Base-by-base conservation (phyloP, 1,140 invertebrate genomes). In the Teleogryllus occipitalis region DNA sequence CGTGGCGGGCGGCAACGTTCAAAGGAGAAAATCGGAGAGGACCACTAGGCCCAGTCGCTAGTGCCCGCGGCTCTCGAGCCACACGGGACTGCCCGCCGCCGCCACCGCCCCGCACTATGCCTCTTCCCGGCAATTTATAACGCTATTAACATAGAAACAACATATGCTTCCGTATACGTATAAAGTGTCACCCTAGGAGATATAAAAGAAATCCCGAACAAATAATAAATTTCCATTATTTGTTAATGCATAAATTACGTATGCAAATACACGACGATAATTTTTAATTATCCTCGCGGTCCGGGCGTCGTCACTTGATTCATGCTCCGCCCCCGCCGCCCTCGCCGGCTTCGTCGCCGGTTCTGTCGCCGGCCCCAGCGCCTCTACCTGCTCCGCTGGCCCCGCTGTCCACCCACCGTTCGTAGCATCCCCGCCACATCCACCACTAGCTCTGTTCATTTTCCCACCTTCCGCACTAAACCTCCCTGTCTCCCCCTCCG, bases 201-300 rank as follows among this genome's bases (percentile, higher is more conserved):
- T 65, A 3, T 65, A 7, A 65, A 65, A 65, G 54, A 65, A 65
- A 65, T 65, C 18, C 54, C 54, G 54, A 65, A 65, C 54, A 65
- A 65, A 65, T 65, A 65, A 65, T 65, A 65, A 65, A 65, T 65
- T 65, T 65, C 54, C 54, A 14, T 65, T 65, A 65, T 65, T 65
- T 65, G 54, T 65, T 65, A 65, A 65, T 65, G 54, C 54, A 65
- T 65, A 65, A 65, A 65, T 65, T 65, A 65, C 54, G 54, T 65
- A 65, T 65, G 54, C 54, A 65, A 65, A 65, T 65, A 65, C 54
- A 18, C 10, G 54, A 65, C 54, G 54, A 65, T 65, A 65, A 14
- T 65, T 65, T 65, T 65, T 65, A 65, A 65, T 65, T 65, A 65
- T 65, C 54, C 54, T 10, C 10, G 18, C 54, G 54, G 54, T 10